Evolutionary conservation across 1,140 invertebrate genomes (phyloP), one percentile per base, ranked within the genome.

Genomic region (Drosophila parvula): DNA sequence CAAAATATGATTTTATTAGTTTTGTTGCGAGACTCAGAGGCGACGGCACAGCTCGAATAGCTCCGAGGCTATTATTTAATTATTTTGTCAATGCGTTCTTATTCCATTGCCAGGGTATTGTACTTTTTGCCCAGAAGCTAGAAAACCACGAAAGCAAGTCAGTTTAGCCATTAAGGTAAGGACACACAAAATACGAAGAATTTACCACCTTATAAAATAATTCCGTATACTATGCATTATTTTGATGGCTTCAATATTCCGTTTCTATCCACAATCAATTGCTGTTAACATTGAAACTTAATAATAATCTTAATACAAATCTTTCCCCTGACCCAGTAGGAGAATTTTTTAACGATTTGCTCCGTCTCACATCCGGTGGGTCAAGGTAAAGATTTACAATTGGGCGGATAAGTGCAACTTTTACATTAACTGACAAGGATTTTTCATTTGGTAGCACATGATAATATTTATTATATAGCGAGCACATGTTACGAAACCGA

Each of bases 11-110:
- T 78, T 78, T 65, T 86, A 85, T 81, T 86, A 78, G 78, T 81
- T 81, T 69, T 86, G 36, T 67, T 71, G 30, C 28, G 41, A 59
- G 59, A 68, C 45, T 53, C 38, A 16, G 28, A 55, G 47, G 47
- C 60, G 59, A 75, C 51, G 68, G 70, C 57, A 57, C 74, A 60
- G 82, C 70, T 70, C 71, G 71, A 67, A 61, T 79, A 79, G 51
- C 78, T 64, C 22, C 48, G 57, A 59, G 59, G 59, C 81, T 86
- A 81, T 86, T 86, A 81, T 81, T 86, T 86, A 86, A 86, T 85
- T 86, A 86, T 85, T 79, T 86, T 86, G 78, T 85, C 82, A 85
- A 85, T 85, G 77, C 65, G 53, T 16, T 34, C 30, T 4, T 34
- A 34, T 34, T 34, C 30, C 30, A 30, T 51, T 16, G 47, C 47